Percentiles rank a stretch among this genome's conserved stretches.
Evolutionary conservation across 2,113 vertebrate species (phyloP).

Genomic region (Microtus pennsylvanicus): DNA sequence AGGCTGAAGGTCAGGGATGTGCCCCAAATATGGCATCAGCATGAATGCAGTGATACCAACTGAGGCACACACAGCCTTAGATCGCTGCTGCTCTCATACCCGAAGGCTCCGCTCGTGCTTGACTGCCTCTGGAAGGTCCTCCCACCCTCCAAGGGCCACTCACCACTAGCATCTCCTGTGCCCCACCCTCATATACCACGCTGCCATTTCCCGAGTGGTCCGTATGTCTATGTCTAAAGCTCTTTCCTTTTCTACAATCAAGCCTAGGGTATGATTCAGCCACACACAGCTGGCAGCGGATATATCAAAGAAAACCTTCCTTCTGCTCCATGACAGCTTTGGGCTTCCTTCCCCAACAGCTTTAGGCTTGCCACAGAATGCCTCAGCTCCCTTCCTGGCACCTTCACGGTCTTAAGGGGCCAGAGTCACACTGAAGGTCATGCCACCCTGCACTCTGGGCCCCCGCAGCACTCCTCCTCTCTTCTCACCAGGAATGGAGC

Average conservation of each 20-base stretch:
- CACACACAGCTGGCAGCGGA: background rate
- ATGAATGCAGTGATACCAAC: background rate
- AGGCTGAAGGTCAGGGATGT: background rate
- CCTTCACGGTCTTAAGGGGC: background rate
- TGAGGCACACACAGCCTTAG: no score
- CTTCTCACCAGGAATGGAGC: constrained; percentile 89
- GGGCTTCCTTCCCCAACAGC: background rate
- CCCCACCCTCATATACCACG: background rate
- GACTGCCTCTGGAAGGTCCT: background rate
- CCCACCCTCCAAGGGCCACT: background rate
- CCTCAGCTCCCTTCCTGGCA: background rate
- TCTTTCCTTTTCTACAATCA: background rate
- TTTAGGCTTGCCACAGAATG: background rate
- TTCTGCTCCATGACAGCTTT: background rate
- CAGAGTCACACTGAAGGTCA: background rate
- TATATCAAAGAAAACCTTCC: background rate
- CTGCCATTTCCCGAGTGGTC: background rate
- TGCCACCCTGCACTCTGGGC: background rate
- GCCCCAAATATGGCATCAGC: background rate
- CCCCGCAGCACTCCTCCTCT: background rate
- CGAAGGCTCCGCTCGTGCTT: background rate
- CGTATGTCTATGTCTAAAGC: background rate
- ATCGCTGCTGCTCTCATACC: background rate
- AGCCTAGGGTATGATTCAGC: background rate
- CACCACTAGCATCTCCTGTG: background rate